Percentiles rank a stretch among this genome's conserved stretches.
These are phyloP conservation scores for Prosapia bicincta DNA, from an alignment of 2,888 invertebrate species.

Conservation along the genomic window DNA sequence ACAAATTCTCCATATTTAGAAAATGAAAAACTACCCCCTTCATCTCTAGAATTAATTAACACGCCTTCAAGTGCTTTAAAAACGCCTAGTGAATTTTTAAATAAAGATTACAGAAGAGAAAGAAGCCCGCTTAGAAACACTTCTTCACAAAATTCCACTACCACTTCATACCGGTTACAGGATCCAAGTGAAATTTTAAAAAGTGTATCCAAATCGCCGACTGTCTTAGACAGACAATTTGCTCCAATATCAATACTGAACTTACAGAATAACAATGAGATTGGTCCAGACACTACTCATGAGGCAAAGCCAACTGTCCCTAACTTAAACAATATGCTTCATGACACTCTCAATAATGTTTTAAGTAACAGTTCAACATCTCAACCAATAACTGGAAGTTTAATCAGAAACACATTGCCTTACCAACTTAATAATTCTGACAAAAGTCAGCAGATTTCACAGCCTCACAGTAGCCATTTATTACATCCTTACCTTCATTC, in stretches of 20 bases:
- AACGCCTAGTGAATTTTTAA: constrained; percentile 2
- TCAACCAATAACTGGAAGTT: not conserved
- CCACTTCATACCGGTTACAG: not conserved
- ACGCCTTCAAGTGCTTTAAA: not conserved
- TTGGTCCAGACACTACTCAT: not conserved
- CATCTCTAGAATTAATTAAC: not conserved
- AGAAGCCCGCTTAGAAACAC: not conserved
- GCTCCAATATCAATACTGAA: not conserved
- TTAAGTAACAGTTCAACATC: not conserved
- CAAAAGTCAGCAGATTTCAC: not conserved
- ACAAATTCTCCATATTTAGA: not conserved
- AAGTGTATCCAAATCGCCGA: not conserved
- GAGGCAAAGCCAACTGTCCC: not conserved
- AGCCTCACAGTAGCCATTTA: not conserved
- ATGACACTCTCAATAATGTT: not conserved
- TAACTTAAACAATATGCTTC: not conserved
- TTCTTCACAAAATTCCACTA: not conserved
- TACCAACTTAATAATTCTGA: not conserved
- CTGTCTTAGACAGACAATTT: not conserved
- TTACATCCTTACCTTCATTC: not conserved
- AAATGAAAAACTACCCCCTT: not conserved
- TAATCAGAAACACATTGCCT: not conserved
- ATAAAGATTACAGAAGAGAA: not conserved
- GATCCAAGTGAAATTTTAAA: not conserved
- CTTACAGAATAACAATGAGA: not conserved